phyloP scores from a whole-genome alignment of 2,888 invertebrate genomes.

The Hofmannophila pseudospretella region DNA sequence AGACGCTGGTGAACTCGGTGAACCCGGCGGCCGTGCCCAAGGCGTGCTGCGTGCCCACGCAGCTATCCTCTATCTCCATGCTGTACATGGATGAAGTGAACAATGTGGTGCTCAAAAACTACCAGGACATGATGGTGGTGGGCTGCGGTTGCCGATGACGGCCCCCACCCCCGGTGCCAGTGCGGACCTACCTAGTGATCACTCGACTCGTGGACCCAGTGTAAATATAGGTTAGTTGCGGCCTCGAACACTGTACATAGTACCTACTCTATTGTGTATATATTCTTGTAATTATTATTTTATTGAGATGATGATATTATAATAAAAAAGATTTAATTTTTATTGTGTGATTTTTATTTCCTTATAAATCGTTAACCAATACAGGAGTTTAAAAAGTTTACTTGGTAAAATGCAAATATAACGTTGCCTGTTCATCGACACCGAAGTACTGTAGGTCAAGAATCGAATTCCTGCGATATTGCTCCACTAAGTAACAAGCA shows the following conservation, averaged over 20 bases:
- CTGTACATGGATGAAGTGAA: conserved; percentile 96
- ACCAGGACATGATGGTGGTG: conserved; percentile 98
- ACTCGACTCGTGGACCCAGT: conserved; percentile 70
- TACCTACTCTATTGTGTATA: conserved; percentile 71
- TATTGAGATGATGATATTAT: conserved; percentile 69
- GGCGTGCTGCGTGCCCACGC: conserved; percentile 98
- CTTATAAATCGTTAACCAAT: too few relatives aligned
- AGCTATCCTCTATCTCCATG: conserved; percentile 96
- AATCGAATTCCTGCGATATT: not conserved
- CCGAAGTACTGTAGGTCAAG: not conserved
- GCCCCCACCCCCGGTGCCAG: conserved; percentile 31
- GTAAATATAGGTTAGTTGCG: conserved; percentile 73
- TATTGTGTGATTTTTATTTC: conserved; percentile 12
- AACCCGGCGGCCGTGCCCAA: conserved; percentile 94
- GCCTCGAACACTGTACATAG: conserved; percentile 73
- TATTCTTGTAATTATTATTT: conserved; percentile 75
- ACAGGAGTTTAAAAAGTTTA: too few relatives aligned
- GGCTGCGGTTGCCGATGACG: conserved; percentile 98
- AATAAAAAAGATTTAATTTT: conserved; percentile 71
- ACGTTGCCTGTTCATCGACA: too few relatives aligned
- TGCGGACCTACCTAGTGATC: conserved; percentile 68
- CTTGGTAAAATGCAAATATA: too few relatives aligned
- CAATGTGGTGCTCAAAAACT: conserved; percentile 98
- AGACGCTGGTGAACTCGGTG: conserved; percentile 96
- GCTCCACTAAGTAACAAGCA: not conserved